Percentiles rank a stretch among this genome's conserved stretches.
Evolutionary conservation across 2,888 invertebrate species (phyloP).

Genomic region (Volucella zonaria): DNA sequence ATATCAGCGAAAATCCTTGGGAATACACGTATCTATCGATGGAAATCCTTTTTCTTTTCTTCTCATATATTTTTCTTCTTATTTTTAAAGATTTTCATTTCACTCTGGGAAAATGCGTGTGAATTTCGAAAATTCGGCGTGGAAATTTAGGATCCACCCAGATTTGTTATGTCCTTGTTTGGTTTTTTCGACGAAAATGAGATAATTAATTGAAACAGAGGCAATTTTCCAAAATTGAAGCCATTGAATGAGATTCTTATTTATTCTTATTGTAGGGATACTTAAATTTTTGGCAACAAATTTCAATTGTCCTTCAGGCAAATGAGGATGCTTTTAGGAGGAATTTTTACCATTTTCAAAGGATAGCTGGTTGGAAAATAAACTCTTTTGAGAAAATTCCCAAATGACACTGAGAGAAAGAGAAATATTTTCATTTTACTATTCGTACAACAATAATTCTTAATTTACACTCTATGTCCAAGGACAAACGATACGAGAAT

Average conservation of each 20-base stretch:
- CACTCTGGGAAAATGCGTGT: slow-evolving; percentile 61
- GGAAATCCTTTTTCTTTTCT: slow-evolving; percentile 51
- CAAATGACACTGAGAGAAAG: slow-evolving; percentile 12
- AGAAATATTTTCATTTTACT: slow-evolving; percentile 6
- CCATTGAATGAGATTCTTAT: background rate
- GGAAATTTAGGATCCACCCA: slow-evolving; percentile 68
- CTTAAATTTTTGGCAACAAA: background rate
- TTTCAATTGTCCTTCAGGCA: slow-evolving; percentile 11
- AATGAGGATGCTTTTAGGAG: background rate
- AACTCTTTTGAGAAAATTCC: slow-evolving; percentile 21
- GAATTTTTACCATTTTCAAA: background rate
- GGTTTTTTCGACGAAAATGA: slow-evolving; percentile 4
- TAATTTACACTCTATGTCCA: slow-evolving; percentile 22
- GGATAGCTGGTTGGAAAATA: background rate
- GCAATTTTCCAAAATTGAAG: slow-evolving; percentile 6
- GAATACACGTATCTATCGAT: slow-evolving; percentile 35
- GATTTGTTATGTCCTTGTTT: slow-evolving; percentile 52
- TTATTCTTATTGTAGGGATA: background rate
- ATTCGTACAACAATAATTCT: slow-evolving; percentile 36
- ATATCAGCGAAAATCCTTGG: slow-evolving; percentile 57
- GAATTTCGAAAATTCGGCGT: slow-evolving; percentile 34
- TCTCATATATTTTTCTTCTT: slow-evolving; percentile 20
- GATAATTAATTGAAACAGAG: background rate
- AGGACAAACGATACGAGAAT: background rate
- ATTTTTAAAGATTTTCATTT: slow-evolving; percentile 3